Percentiles rank a stretch among this genome's conserved stretches.
These are phyloP conservation scores for Chrysolina oricalcia DNA, from an alignment of 2,888 invertebrate species.

Conservation along the genomic window DNA sequence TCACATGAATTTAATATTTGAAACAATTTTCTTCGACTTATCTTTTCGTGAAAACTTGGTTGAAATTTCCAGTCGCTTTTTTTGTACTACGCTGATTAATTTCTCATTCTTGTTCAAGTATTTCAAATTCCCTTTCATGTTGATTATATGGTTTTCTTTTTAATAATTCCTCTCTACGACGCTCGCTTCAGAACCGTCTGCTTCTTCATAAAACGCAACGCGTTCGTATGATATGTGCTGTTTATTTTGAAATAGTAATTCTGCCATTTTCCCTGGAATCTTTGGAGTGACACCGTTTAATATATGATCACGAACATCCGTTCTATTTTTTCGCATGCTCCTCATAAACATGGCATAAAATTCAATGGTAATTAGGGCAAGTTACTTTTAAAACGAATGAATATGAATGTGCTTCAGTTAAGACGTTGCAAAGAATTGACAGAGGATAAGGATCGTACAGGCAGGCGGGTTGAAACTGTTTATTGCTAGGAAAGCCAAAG, in stretches of 20 bases:
- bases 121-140: neutral
- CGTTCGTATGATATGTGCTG: neutral
- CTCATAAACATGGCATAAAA: conserved; percentile 1
- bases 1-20: too few relatives aligned
- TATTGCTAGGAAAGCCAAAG: too few relatives aligned
- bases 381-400: neutral
- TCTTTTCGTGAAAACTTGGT: too few relatives aligned
- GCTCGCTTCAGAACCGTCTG: neutral
- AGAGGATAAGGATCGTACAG: too few relatives aligned
- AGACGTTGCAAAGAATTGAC: neutral
- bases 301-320: conserved; percentile 11
- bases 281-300: conserved; percentile 7
- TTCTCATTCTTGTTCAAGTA: neutral
- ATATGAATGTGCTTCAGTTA: neutral
- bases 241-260: conserved; percentile 15
- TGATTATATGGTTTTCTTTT: neutral
- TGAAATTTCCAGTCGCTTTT: too few relatives aligned
- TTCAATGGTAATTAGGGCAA: neutral
- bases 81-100: too few relatives aligned
- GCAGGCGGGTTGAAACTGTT: too few relatives aligned
- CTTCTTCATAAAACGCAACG: conserved; percentile 1
- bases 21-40: too few relatives aligned
- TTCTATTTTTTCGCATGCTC: conserved; percentile 16
- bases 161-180: neutral
- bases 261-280: conserved; percentile 7